Conservation (phyloP, 2,888 invertebrate species). For the Rosalia funebris region DNA sequence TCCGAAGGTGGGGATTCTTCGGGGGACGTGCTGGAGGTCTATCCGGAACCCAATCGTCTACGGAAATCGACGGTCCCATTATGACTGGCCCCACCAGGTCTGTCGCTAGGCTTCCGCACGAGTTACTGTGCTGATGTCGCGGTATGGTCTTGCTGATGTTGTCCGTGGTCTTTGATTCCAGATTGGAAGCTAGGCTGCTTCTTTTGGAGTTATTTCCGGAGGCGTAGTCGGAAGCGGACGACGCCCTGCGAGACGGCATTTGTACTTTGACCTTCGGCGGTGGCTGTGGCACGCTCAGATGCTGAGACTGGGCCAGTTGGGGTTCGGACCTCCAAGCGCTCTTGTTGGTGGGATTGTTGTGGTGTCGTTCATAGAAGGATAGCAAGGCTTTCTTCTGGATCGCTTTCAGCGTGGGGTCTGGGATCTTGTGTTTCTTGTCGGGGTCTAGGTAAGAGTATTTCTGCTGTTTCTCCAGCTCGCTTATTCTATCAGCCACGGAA, state of each 20-base stretch:
- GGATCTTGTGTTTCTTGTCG: conserved; percentile 76
- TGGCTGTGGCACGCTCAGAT: conserved; percentile 53
- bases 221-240: conserved; percentile 76
- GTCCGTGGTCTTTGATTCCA: conserved; percentile 57
- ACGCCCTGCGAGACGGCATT: conserved; percentile 69
- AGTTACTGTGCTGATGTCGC: conserved; percentile 69
- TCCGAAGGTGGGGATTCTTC: conserved; percentile 76
- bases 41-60: conserved; percentile 78
- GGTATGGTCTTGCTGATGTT: conserved; percentile 54
- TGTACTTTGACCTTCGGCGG: conserved; percentile 64
- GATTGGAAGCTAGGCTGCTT: conserved; percentile 59
- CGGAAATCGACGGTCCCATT: conserved; percentile 71
- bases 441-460: conserved; percentile 78
- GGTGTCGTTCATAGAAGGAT: conserved; percentile 82
- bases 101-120: conserved; percentile 69
- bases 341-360: conserved; percentile 56
- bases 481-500: conserved; percentile 74
- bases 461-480: conserved; percentile 71
- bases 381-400: conserved; percentile 85
- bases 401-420: conserved; percentile 79
- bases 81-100: conserved; percentile 72
- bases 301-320: conserved; percentile 63
- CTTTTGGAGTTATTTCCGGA: conserved; percentile 64
- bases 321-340: conserved; percentile 70
- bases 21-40: conserved; percentile 82